Base-by-base conservation (phyloP, 2,797 vertebrate genomes). In the Chelon labrosus region DNA sequence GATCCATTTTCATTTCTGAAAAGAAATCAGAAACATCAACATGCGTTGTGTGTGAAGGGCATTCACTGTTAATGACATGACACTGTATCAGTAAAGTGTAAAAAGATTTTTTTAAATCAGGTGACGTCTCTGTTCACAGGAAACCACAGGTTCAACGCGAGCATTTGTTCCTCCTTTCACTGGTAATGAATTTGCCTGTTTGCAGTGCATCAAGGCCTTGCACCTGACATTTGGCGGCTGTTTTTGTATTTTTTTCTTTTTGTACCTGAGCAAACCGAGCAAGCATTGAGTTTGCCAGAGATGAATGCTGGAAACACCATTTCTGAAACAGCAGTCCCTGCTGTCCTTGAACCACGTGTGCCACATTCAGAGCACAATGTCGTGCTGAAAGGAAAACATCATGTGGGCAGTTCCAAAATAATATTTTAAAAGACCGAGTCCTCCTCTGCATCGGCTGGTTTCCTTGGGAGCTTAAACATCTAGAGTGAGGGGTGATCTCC, bases 401-500 rank as follows among this genome's bases (percentile, higher is more conserved):
- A 25, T 51, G 27, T 20, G 8, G 6, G 14, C 53, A 17, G 9
- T 22, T 53, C 20, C 50, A 22, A 64, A 59, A 20, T 46, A 3
- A 9, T 35, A 2, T 35, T 66, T 69, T 68, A 6, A 63, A 2
- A 31, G 31, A 5, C 31, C 7, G 2, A 49, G 27, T 51, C 56
- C 7, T 31, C 56, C 27, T 25, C n/a, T 22, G 20, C n/a, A 14
- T 54, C 20, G 38, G 7, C 7, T 41, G 51, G 10, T n/a, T 47
- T 65, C 39, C 20, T 44, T 47, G 37, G 57, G 44, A 55, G 41
- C 54, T 59, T 62, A 57, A 73, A 61, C 39, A 53, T 3, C 11
- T 14, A 65, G 31, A 46, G 65, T 25, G 53, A 71, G 22, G 16
- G 22, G 51, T n/a, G 62, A 72, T 80, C 55, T 52, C 70, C 57